These are phyloP conservation scores for Lutjanus argentimaculatus DNA, from an alignment of 2,797 vertebrate species.

Conservation along the genomic window DNA sequence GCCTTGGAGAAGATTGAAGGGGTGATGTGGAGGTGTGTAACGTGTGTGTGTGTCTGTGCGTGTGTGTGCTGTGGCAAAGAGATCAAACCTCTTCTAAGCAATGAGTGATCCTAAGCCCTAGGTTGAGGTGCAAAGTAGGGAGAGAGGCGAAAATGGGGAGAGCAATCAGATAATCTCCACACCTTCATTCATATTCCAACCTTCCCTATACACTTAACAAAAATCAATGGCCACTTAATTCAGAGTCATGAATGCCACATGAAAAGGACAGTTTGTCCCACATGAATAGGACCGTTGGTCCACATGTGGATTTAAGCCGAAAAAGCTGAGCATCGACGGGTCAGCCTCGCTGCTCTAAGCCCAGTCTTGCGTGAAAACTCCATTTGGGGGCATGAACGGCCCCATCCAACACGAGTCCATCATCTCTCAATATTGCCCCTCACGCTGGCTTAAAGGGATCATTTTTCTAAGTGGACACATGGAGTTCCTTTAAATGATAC, in stretches of 20 bases:
- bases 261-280: conserved; percentile 43
- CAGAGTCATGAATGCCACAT: conserved; percentile 57
- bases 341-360: conserved; percentile 32
- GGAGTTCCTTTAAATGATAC: conserved; percentile 41
- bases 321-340: conserved; percentile 18
- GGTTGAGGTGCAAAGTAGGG: conserved; percentile 41
- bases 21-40: conserved; percentile 43
- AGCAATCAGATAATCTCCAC: conserved; percentile 47
- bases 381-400: conserved; percentile 52
- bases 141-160: background rate
- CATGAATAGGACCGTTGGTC: background rate
- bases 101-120: conserved; percentile 53
- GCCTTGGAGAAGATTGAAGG: conserved; percentile 64
- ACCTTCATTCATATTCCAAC: conserved; percentile 61
- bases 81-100: conserved; percentile 57
- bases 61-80: conserved; percentile 45
- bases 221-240: conserved; percentile 62
- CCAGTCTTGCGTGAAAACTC: conserved; percentile 65
- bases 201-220: conserved; percentile 51
- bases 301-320: conserved; percentile 47
- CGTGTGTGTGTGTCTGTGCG: conserved; percentile 36
- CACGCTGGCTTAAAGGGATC: conserved; percentile 28
- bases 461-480: conserved; percentile 43
- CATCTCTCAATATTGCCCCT: conserved; percentile 46
- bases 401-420: conserved; percentile 52